Base-by-base conservation (phyloP, 2,797 vertebrate species). In the Rhynchotus rufescens region DNA sequence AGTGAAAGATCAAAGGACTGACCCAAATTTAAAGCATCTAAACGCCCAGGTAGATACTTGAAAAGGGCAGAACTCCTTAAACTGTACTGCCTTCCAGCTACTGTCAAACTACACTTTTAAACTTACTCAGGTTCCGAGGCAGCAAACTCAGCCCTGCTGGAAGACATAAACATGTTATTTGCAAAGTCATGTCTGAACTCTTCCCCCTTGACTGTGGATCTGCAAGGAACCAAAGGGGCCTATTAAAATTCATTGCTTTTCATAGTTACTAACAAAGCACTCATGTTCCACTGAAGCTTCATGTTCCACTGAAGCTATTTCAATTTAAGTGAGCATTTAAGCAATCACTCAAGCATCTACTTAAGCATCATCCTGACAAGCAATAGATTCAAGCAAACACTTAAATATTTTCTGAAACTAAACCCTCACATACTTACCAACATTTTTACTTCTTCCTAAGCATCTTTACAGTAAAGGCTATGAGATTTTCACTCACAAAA, bases 181-280 rank as follows among this genome's bases (percentile, higher is more conserved):
- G 62, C 68, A 1, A 4, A 54, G 38, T 0, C 9, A 9, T 3
- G 56, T 4, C 56, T 8, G 49, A 30, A 32, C 44, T n/a, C 20
- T 66, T 23, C 82, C 0, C 0, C 56, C 44, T 67, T 54, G 62
- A 36, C 19, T 44, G 1, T 22, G 4, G 62, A 90, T 67, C 93
- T 93, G 83, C 6, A 28, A 71, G 68, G 68, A 82, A 92, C 45
- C n/a, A 82, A 61, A 86, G 0, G 34, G n/a, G 34, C 2, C 61
- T 6, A 36, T 90, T 22, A 89, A 28, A 19, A 12, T 0, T 2
- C 9, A 0, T 19, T 13, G 21, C 26, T 32, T 30, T 4, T 4
- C 12, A 23, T 22, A 5, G 11, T 22, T 10, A 20, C 28, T 13
- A 32, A 2, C 38, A 7, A 25, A 28, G 1, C 36, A 8, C 9